Evolutionary conservation across 2,888 invertebrate species (phyloP), one percentile per base, ranked within the genome.

Genomic region (Notodonta ziczac): DNA sequence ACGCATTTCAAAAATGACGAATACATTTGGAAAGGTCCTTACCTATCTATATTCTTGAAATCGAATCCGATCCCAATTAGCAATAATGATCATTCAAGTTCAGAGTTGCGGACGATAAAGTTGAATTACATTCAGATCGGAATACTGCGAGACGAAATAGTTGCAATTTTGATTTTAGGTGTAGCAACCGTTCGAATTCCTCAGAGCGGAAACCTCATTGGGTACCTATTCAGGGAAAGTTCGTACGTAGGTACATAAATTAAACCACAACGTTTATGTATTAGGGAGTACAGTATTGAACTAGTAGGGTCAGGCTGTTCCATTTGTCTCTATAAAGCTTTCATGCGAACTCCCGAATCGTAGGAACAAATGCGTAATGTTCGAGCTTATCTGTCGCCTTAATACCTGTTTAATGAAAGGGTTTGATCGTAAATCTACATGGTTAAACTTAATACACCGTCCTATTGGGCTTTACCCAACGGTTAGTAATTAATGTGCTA

Each of bases 361-460:
- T 87, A 89, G 84, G 86, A 87, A 89, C 88, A 86, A 90, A 87
- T 89, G 88, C 85, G 86, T 89, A 88, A 86, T 85, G 86, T 86
- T 81, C 78, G 83, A 83, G 84, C 87, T 89, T 91, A 91, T 91
- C 90, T 90, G 84, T 90, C 89, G 86, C 88, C 85, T 88, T 91
- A 91, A 91, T 92, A 91, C 92, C 90, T 90, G 88, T 89, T 91
- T 92, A 91, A 93, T 92, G 90, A 92, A 91, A 92, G 91, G 93
- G 91, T 90, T 87, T 84, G 90, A 90, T 91, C 92, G 90, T 93
- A 91, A 93, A 93, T 93, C 91, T 90, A 92, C 89, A 89, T 86
- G 87, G 87, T 84, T 86, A 84, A 90, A 91, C 89, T 90, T 89
- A 90, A 89, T 89, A 89, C 85, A 83, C 82, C 85, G 83, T 88